Percentiles rank a stretch among this genome's conserved stretches.
Conservation (phyloP, 2,888 invertebrate genomes). For the Poecilobothrus nobilitatus region DNA sequence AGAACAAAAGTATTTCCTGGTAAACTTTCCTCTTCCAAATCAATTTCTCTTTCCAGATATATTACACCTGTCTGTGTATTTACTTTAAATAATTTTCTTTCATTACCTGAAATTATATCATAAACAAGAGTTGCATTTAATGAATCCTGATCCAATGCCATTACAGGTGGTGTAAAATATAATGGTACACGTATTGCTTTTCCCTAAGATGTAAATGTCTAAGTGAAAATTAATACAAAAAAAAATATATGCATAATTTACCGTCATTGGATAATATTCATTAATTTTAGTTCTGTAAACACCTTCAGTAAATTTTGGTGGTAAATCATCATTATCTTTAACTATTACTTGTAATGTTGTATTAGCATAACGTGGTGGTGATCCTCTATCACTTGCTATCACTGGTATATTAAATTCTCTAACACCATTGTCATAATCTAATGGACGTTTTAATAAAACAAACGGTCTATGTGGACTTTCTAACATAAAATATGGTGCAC, state of each 20-base stretch:
- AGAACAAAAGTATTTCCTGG: slow-evolving; percentile 66
- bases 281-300: slow-evolving; percentile 70
- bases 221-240: neutral
- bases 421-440: slow-evolving; percentile 77
- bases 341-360: slow-evolving; percentile 63
- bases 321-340: slow-evolving; percentile 71
- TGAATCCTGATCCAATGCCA: slow-evolving; percentile 74
- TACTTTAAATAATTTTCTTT: slow-evolving; percentile 64
- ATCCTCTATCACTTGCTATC: slow-evolving; percentile 74
- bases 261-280: slow-evolving; percentile 74
- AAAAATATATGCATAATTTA: slow-evolving; percentile 42
- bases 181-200: slow-evolving; percentile 62
- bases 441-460: slow-evolving; percentile 60
- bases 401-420: slow-evolving; percentile 64
- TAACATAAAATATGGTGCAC: slow-evolving; percentile 54
- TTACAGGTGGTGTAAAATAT: slow-evolving; percentile 61
- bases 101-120: slow-evolving; percentile 73
- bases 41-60: slow-evolving; percentile 71
- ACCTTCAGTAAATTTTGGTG: slow-evolving; percentile 72
- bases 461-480: slow-evolving; percentile 72
- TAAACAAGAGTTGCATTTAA: slow-evolving; percentile 66
- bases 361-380: slow-evolving; percentile 64
- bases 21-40: slow-evolving; percentile 66
- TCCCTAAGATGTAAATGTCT: slow-evolving; percentile 48
- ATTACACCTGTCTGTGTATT: slow-evolving; percentile 66